Evolutionary conservation across 2,797 vertebrate genomes (phyloP), one percentile per base, ranked within the genome.

Genomic region (Enteromius viviparus): DNA sequence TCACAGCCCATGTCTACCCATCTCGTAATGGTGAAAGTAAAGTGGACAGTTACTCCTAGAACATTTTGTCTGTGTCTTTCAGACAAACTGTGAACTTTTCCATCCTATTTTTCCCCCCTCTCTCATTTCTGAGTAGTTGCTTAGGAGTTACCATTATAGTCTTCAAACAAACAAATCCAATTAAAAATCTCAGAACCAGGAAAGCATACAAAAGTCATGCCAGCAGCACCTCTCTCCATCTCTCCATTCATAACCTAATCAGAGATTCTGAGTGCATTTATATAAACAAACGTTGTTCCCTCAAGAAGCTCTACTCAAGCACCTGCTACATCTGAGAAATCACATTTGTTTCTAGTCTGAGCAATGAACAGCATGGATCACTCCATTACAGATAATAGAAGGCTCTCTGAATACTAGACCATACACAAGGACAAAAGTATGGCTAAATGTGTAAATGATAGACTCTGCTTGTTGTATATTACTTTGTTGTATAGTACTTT

Each of bases 351-450:
- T 87, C 81, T 88, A 88, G 82, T 88, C 86, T 87, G 79, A 68
- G 83, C 74, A 64, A 85, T 69, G 78, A 90, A 87, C 80, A 89
- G 65, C 87, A 47, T 79, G 64, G 72, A 84, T 88, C 88, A 91
- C 87, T 89, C 86, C 87, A 93, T 91, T 87, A 90, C 87, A 65
- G 81, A 88, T 60, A 87, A 82, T 26, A 62, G 32, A 11, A 6
- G 21, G 6, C 72, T 71, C 70, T 26, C 53, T 53, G 78, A 40
- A 53, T 60, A 40, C 42, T 64, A 32, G 4, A 51, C 66, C 8
- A 21, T 26, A 53, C 34, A 76, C 71, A 53, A 76, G 34, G 34
- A 82, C 71, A 66, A 66, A 21, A 45, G 51, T 29, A 29, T 8
- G 21, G 47, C n/a, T 42, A 45, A 42, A 62, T 9, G 26, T 76